Evolutionary conservation across 2,113 vertebrate species (phyloP).

Genomic region (Dromaius novaehollandiae): DNA sequence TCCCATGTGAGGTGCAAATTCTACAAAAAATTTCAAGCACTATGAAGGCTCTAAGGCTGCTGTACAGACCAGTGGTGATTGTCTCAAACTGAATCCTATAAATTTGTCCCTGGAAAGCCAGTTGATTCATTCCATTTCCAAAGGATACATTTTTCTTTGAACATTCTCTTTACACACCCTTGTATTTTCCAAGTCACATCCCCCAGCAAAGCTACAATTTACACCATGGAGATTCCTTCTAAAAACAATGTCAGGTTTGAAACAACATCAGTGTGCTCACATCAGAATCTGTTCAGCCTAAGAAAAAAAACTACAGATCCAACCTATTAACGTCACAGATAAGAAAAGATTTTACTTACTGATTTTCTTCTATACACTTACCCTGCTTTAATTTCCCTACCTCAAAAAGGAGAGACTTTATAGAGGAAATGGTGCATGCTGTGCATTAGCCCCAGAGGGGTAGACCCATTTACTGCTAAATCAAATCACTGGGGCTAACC

Average conservation of each 20-base stretch:
- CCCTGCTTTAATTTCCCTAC: background rate
- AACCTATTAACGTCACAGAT: background rate
- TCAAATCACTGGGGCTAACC: background rate
- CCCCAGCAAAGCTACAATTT: background rate
- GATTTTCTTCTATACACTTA: background rate
- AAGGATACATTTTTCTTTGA: background rate
- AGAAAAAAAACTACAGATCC: background rate
- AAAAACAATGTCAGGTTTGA: background rate
- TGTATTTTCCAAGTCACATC: background rate
- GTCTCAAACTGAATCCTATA: background rate
- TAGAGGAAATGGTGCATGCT: background rate
- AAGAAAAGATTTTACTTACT: background rate
- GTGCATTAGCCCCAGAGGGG: background rate
- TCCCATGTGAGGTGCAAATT: fast-evolving
- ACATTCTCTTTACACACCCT: background rate
- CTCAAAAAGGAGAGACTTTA: background rate
- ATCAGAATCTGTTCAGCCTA: background rate
- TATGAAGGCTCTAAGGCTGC: background rate
- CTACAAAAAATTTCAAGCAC: background rate
- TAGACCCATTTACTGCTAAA: background rate
- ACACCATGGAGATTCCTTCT: background rate
- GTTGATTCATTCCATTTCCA: background rate
- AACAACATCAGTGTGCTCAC: background rate
- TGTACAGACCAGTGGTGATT: background rate
- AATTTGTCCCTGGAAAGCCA: background rate